Base-by-base conservation (phyloP, 2,113 vertebrate species). In the Xenopus laevis region DNA sequence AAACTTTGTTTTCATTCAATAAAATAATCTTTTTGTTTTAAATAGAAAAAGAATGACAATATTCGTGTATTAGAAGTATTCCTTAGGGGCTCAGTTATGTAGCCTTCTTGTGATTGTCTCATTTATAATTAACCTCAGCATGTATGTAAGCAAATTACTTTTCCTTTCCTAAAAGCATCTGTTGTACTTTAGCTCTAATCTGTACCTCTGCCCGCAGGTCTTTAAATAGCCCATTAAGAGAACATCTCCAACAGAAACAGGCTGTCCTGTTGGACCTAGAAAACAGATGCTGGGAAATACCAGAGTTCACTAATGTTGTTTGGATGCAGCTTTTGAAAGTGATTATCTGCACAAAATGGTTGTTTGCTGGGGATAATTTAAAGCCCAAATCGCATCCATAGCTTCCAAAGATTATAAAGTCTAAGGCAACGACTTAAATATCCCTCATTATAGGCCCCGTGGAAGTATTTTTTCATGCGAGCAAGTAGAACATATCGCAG, bases 231-330 rank as follows among this genome's bases (percentile, higher is more conserved):
- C 65, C 65, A 76, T 76, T 76, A 76, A 63, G 45, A 69, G 58
- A 76, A 33, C 66, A 69, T 76, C 59, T 76, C 73, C 73, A 76
- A 76, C 73, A 69, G 73, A 69, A 76, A 76, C 73, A 76, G 73
- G 69, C 65, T 76, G 73, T 76, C 73, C 73, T 76, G 47, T 76
- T 76, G 73, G 73, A 76, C 66, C 73, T 61, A 53, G 53, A 69
- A 69, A 68, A 68, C 73, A 69, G 73, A 69, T 76, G 73, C 73
- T 76, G 73, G 65, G 66, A 76, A 68, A 76, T 69, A 76, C 66
- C 66, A 62, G 58, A 55, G 59, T 55, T 69, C 57, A 55, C 73
- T 76, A 76, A 76, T 76, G 66, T 76, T 76, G 47, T 76, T 76
- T 69, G 73, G 73, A 76, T 33, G 50, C 57, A 62, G 65, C 58